Conservation (phyloP, 2,888 invertebrate species). For the Meandrusa payeni region DNA sequence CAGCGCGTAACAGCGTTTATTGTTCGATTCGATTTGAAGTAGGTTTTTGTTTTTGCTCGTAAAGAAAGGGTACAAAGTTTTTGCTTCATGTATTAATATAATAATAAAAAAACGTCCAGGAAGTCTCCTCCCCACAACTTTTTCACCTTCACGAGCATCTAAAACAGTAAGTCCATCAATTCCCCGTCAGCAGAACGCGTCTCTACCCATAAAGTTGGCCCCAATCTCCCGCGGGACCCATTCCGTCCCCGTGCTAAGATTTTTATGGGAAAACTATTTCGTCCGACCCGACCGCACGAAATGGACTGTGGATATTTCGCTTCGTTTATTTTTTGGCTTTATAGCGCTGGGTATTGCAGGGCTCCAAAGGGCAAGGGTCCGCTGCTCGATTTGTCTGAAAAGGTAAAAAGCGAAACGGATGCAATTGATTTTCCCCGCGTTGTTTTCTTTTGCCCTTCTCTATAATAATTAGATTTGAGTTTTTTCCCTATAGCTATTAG, state of each 20-base stretch:
- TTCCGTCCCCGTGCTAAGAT: constrained; percentile 13
- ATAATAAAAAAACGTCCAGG: background rate
- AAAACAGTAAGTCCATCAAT: constrained; percentile 12
- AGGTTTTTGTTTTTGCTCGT: too few species aligned
- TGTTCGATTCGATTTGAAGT: too few species aligned
- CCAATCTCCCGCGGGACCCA: constrained; percentile 6
- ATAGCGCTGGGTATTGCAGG: constrained; percentile 1
- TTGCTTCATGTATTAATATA: too few species aligned
- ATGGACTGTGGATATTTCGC: constrained; percentile 21
- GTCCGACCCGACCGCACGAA: constrained; percentile 21
- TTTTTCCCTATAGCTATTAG: too few species aligned
- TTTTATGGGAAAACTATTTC: constrained; percentile 27
- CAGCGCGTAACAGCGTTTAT: too few species aligned
- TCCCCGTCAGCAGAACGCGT: constrained; percentile 16
- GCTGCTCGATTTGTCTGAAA: constrained; percentile 5
- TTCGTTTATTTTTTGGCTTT: constrained; percentile 21
- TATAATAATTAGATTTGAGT: background rate
- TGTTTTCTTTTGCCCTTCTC: background rate
- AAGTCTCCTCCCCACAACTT: background rate
- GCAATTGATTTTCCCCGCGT: constrained; percentile 16
- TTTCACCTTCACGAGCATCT: constrained; percentile 14
- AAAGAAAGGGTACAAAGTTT: too few species aligned
- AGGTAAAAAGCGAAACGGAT: constrained; percentile 2
- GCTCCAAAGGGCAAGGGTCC: constrained; percentile 1
- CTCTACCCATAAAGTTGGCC: constrained; percentile 8